Base-by-base conservation (phyloP, 2,113 vertebrate genomes). In the Plestiodon gilberti region DNA sequence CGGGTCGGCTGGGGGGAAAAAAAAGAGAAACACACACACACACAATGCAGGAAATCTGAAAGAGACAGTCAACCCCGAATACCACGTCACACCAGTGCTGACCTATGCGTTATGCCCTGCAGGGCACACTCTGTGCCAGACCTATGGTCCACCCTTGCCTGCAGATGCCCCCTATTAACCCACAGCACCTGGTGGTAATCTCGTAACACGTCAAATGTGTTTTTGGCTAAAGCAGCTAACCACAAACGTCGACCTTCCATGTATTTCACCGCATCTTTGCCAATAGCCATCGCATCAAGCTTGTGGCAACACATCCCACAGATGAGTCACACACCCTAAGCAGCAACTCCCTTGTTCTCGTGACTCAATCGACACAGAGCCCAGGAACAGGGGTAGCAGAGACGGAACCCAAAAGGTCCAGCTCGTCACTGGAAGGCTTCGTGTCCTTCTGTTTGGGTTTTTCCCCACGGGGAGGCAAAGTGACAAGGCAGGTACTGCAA, bases 1-100 rank as follows among this genome's bases (percentile, higher is more conserved):
- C 98, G 98, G 0, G 98, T 97, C 43, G 98, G 98, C 98, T 99
- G 94, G 0, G 81, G 20, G 62, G 78, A 35, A 22, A 84, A 57
- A n/a, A 0, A 82, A 18, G 55, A 83, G 28, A 25, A 83, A 1
- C 23, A 62, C 10, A 62, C 4, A 7, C 30, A 52, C 43, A 48
- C 43, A 48, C 43, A 48, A 48, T 48, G 43, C 43, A 48, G 43
- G n/a, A n/a, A n/a, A 48, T 14, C 43, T 48, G 43, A 48, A 48
- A 48, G 43, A 48, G 43, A 48, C 43, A 48, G 43, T 48, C 43
- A 48, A 48, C 43, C 43, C 43, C 8, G 43, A 48, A 48, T 48
- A 48, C 43, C 43, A 48, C 4, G 43, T 48, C 43, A 48, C 8
- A 8, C 43, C 43, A 48, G 43, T 48, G 43, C 8, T 48, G 43